A percentile compares a stretch with the other conserved stretches of the same genome.
Conservation (phyloP, 2,797 vertebrate species). For the Molossus molossus region DNA sequence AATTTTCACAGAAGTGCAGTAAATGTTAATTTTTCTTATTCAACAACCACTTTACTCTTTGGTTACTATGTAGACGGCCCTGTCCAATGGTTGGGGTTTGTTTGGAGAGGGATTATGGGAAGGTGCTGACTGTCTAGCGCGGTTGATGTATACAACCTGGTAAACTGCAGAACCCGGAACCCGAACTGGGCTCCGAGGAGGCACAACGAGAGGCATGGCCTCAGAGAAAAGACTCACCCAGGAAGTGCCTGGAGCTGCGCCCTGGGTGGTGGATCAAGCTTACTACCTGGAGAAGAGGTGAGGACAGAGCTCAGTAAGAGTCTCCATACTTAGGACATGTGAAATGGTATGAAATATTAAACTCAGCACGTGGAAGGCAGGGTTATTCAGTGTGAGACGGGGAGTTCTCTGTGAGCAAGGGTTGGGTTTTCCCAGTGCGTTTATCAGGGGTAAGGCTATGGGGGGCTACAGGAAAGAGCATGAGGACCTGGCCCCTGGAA, state of each 20-base stretch:
- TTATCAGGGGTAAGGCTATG: background rate
- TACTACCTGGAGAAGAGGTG: background rate
- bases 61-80: background rate
- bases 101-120: background rate
- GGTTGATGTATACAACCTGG: background rate
- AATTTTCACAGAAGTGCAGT: background rate
- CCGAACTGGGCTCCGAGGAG: background rate
- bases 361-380: background rate
- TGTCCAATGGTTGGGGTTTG: background rate
- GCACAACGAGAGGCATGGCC: no score
- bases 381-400: background rate
- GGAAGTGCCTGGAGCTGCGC: background rate
- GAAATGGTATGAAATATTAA: background rate
- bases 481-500: background rate
- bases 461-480: background rate
- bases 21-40: constrained; percentile 3
- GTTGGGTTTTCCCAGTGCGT: background rate
- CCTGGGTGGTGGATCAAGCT: background rate
- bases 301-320: background rate
- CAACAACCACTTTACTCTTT: background rate
- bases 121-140: background rate
- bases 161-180: background rate
- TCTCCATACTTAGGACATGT: background rate
- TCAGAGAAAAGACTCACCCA: background rate
- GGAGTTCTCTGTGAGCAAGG: background rate